Percentiles rank a stretch among this genome's conserved stretches.
These are phyloP conservation scores for Eledone cirrhosa DNA, from an alignment of 2,888 invertebrate species.

Conservation along the genomic window DNA sequence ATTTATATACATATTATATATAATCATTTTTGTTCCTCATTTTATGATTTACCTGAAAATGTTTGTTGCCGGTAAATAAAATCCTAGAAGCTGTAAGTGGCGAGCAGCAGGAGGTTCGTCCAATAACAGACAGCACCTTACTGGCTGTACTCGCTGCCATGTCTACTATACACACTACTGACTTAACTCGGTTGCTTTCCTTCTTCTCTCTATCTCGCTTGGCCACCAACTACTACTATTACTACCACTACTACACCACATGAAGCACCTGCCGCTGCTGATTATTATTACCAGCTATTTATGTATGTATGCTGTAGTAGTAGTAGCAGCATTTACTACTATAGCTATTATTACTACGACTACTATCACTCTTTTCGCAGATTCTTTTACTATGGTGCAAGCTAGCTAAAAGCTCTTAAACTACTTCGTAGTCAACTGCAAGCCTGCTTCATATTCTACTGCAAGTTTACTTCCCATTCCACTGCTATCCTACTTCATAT, in stretches of 20 bases:
- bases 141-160: constrained; percentile 15
- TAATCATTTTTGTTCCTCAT: too few relatives aligned
- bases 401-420: neutral
- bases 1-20: too few relatives aligned
- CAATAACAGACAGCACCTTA: constrained; percentile 21
- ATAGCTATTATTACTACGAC: neutral
- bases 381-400: too few relatives aligned
- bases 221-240: constrained; percentile 18
- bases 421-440: neutral
- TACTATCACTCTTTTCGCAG: neutral
- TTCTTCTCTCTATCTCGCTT: neutral
- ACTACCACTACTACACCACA: constrained; percentile 5
- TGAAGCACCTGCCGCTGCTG: neutral
- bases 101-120: constrained; percentile 15
- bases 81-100: constrained; percentile 17
- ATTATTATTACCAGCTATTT: neutral
- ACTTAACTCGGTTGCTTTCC: neutral
- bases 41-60: constrained; percentile 15
- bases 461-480: neutral
- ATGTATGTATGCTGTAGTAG: neutral
- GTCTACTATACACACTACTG: neutral
- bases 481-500: neutral
- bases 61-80: constrained; percentile 24
- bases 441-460: neutral
- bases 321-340: neutral